Evolutionary conservation across 2,113 vertebrate species (phyloP).

Genomic region (Alouatta palliata): DNA sequence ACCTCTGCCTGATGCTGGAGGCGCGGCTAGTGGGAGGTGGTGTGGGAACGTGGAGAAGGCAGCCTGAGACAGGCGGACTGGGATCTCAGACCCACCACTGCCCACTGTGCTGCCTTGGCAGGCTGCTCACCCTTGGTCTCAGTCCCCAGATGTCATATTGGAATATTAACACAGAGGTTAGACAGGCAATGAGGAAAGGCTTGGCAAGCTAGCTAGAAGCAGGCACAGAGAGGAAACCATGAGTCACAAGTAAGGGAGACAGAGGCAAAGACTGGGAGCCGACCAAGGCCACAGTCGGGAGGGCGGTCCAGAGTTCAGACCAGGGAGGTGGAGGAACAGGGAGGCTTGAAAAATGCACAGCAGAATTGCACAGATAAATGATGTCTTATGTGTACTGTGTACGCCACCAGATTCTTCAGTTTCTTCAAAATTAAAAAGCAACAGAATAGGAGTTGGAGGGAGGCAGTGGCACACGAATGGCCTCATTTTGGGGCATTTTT

Average conservation of each 20-base stretch:
- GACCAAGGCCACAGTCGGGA: background rate
- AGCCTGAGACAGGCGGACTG: background rate
- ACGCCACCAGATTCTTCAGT: background rate
- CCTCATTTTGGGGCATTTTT: background rate
- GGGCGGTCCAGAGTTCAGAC: background rate
- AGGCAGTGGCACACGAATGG: background rate
- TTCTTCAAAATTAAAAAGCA: background rate
- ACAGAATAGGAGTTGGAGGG: accelerated
- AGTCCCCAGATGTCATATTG: background rate
- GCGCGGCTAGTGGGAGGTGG: background rate
- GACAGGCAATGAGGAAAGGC: slow-evolving; percentile 20
- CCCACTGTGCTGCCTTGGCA: background rate
- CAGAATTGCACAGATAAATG: background rate
- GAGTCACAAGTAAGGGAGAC: slow-evolving; percentile 6
- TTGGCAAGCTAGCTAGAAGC: background rate
- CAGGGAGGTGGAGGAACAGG: background rate
- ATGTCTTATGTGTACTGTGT: background rate
- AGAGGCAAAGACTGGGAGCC: background rate
- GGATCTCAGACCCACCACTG: background rate
- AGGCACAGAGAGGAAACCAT: background rate
- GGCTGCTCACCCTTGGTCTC: background rate
- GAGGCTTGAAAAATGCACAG: background rate
- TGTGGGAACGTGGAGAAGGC: background rate
- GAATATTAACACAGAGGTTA: slow-evolving; percentile 38
- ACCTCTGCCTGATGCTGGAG: background rate